phyloP scores from a whole-genome alignment of 2,113 vertebrate genomes.

The Bos javanicus region DNA sequence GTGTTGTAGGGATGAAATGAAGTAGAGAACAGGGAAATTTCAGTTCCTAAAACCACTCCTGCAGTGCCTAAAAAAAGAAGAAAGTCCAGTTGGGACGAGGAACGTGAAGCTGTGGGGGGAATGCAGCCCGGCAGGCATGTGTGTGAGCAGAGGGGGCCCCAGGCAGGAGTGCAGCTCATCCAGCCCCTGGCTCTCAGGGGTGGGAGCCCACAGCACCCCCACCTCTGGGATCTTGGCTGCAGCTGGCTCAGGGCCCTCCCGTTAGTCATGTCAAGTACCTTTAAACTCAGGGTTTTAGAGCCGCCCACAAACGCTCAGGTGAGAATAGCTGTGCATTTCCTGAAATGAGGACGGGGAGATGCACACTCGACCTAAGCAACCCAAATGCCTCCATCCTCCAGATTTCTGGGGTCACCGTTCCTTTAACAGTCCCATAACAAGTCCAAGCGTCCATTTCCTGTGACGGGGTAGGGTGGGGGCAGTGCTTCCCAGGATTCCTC shows the following conservation, averaged over 20 bases:
- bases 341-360: not conserved
- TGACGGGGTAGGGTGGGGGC: not conserved
- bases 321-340: not conserved
- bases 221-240: not conserved
- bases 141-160: not conserved
- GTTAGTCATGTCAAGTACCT: not conserved
- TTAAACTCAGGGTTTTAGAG: not conserved
- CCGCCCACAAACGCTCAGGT: not conserved
- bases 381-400: not conserved
- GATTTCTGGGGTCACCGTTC: not conserved
- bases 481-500: not conserved
- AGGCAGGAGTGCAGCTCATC: not conserved
- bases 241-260: not conserved
- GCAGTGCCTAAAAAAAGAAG: not conserved
- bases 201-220: too few species aligned
- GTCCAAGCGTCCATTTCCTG: not conserved
- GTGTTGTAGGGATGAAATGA: not conserved
- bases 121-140: not conserved
- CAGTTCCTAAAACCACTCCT: not conserved
- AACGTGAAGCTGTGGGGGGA: accelerated
- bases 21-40: not conserved
- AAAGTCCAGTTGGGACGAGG: not conserved
- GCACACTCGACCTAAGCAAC: not conserved
- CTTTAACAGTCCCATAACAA: not conserved
- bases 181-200: not conserved